Conservation (phyloP, 1,140 invertebrate genomes). For the Euura lappo region DNA sequence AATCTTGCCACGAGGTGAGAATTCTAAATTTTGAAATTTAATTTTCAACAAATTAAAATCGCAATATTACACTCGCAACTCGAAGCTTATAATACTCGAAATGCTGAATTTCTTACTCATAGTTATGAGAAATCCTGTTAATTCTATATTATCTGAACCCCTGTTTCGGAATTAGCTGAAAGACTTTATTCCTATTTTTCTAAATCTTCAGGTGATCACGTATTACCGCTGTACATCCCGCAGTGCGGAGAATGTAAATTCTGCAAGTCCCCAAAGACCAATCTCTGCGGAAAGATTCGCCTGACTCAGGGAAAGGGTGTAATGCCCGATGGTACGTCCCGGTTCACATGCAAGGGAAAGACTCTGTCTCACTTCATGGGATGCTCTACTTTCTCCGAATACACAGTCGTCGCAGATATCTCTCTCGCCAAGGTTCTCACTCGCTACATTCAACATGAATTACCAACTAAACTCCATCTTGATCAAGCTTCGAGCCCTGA, state of each 20-base stretch:
- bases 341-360: conserved; percentile 93
- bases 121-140: conserved; percentile 2
- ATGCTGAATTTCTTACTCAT: background rate
- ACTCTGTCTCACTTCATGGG: conserved; percentile 97
- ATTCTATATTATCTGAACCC: background rate
- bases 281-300: conserved; percentile 95
- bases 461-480: too few species aligned
- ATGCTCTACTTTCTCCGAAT: conserved; percentile 96
- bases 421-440: conserved; percentile 79
- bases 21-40: too few species aligned
- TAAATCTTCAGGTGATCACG: conserved; percentile 82
- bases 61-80: too few species aligned
- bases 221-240: conserved; percentile 95
- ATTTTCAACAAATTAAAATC: too few species aligned
- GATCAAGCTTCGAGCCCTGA: too few species aligned
- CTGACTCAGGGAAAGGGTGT: conserved; percentile 85
- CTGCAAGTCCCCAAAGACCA: conserved; percentile 94
- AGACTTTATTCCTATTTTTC: too few species aligned
- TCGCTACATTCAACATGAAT: too few species aligned
- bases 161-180: too few species aligned
- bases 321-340: conserved; percentile 95
- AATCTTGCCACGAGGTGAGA: too few species aligned
- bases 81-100: conserved; percentile 10
- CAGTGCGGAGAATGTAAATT: conserved; percentile 98
- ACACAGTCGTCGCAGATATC: conserved; percentile 97